Evolutionary conservation across 2,888 invertebrate genomes (phyloP), one percentile per base, ranked within the genome.

Genomic region (Leucophenga maculata): DNA sequence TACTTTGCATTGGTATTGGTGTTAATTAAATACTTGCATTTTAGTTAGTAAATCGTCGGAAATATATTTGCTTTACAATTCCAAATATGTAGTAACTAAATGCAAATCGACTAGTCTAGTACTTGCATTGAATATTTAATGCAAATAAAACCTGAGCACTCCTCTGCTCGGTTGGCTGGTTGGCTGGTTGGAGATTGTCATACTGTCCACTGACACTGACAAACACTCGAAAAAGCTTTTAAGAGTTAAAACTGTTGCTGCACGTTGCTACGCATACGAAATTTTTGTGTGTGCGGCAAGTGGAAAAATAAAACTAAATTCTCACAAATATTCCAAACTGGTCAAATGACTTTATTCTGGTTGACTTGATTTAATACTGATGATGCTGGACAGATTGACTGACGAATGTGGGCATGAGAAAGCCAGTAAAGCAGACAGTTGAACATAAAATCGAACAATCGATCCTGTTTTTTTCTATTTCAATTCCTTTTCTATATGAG

Each of bases 151-250:
- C 62, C 48, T 64, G 62, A 64, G 46, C 59, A 13, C 20, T 55
- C 6, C 52, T 52, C 1, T 52, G 6, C n/a, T n/a, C n/a, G n/a
- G n/a, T n/a, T n/a, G n/a, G n/a, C 20, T 18, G 22, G 18, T 20
- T 54, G 18, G n/a, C 4, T 54, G 16, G 13, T 20, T 50, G 50
- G 50, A n/a, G n/a, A 50, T 20, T 14, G 60, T 39, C 16, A 16
- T 60, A 60, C 44, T 60, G 16, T 39, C 9, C 9, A 11, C 39
- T 16, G 39, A 39, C 60, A 39, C 46, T 64, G 62, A 64, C 62
- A 64, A 64, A 64, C 62, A 64, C 62, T 64, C 62, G 62, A 64
- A 64, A 64, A 64, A 64, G 62, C 62, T 64, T 64, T 64, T 64
- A 64, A 46, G 39, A 39, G 39, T 46, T 64, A 14, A 64, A 64